These are phyloP conservation scores for Platygyra sinensis DNA, from an alignment of 64 coral and sea anemone genomes.

Conservation along the genomic window DNA sequence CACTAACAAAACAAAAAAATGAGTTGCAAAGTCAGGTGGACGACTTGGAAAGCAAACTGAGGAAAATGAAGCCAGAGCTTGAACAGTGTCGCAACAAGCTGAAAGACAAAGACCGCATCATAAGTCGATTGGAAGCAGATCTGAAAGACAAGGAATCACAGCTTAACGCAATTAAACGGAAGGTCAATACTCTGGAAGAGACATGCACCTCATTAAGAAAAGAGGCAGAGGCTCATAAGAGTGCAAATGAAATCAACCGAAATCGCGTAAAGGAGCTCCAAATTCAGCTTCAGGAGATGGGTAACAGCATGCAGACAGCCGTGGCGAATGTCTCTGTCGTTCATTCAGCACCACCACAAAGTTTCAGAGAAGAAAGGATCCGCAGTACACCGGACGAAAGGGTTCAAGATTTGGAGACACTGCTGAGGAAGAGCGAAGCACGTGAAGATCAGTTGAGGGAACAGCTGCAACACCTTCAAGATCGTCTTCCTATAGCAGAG, in stretches of 20 bases:
- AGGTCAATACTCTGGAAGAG: constrained; percentile 50
- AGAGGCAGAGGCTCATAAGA: constrained; percentile 72
- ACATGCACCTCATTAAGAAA: constrained; percentile 53
- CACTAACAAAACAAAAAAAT: constrained; percentile 60
- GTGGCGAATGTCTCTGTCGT: constrained; percentile 7
- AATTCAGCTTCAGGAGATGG: constrained; percentile 61
- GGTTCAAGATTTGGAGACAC: constrained; percentile 72
- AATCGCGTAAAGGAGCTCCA: constrained; percentile 70
- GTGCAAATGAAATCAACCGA: constrained; percentile 66
- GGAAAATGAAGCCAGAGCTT: constrained; percentile 71
- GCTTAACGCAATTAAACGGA: constrained; percentile 53
- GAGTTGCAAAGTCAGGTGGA: constrained; percentile 59
- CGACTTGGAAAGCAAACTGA: constrained; percentile 55
- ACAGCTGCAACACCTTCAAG: constrained; percentile 41
- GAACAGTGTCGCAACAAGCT: constrained; percentile 79
- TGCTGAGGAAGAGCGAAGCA: constrained; percentile 75
- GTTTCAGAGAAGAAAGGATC: constrained; percentile 29
- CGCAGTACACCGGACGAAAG: constrained; percentile 35
- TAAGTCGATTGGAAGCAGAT: constrained; percentile 45
- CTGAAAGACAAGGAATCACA: constrained; percentile 68
- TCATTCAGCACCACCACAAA: constrained; percentile 32
- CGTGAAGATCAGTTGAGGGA: constrained; percentile 75
- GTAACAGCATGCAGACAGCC: neutral
- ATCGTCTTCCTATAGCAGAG: constrained; percentile 48
- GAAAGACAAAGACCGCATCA: constrained; percentile 79